These are phyloP conservation scores for Luidia sarsii DNA, from an alignment of 53 echinoderm and acorn worm genomes.

Conservation along the genomic window DNA sequence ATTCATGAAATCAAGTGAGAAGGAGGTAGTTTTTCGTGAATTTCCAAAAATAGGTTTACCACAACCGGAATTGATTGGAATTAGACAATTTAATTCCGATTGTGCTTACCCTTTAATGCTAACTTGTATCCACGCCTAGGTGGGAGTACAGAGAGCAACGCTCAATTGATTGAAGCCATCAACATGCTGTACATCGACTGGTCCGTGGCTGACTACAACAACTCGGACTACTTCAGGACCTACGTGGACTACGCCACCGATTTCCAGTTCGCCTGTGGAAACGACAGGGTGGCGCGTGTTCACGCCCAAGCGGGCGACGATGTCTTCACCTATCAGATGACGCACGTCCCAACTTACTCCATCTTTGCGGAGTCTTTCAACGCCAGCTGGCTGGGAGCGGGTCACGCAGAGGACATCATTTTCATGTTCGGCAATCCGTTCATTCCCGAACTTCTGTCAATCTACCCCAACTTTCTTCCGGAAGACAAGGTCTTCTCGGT, in stretches of 20 bases:
- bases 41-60: too few relatives aligned
- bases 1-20: too few relatives aligned
- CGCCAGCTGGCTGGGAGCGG: conserved; percentile 71
- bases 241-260: conserved; percentile 50
- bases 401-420: conserved; percentile 76
- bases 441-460: conserved; percentile 26
- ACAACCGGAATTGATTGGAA: too few relatives aligned
- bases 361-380: too few relatives aligned
- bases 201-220: conserved; percentile 50
- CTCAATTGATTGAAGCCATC: conserved; percentile 4
- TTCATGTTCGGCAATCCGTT: conserved; percentile 78
- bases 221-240: conserved; percentile 30
- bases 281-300: conserved; percentile 43
- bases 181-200: conserved; percentile 60
- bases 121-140: too few relatives aligned
- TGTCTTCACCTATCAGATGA: conserved; percentile 67
- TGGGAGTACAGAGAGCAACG: not conserved
- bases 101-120: too few relatives aligned
- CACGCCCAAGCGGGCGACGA: conserved; percentile 55
- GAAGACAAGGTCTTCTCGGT: conserved; percentile 68
- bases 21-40: too few relatives aligned
- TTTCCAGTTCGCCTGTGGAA: conserved; percentile 58
- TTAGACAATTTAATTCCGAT: too few relatives aligned
- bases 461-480: conserved; percentile 3
- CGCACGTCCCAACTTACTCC: conserved; percentile 41